phyloP scores from a whole-genome alignment of 2,113 vertebrate genomes.

The Petrocephalus microphthalmus region DNA sequence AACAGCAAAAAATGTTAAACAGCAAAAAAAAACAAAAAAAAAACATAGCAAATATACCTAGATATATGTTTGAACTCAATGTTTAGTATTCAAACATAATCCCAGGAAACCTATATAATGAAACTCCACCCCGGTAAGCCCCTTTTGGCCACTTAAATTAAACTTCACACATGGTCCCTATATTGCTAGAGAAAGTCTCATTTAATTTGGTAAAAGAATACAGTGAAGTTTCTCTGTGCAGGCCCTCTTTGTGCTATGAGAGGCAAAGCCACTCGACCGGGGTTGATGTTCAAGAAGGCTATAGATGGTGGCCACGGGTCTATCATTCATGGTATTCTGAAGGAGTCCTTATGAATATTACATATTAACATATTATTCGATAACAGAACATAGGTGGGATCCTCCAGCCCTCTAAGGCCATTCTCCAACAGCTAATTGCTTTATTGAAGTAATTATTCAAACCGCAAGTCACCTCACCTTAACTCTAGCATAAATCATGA shows the following conservation, averaged over 20 bases:
- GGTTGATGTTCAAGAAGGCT: background rate
- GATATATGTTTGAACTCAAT: background rate
- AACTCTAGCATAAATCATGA: background rate
- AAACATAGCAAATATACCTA: background rate
- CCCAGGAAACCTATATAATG: background rate
- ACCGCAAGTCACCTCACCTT: background rate
- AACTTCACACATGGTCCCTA: background rate
- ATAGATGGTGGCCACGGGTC: background rate
- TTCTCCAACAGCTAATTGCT: conserved; percentile 1
- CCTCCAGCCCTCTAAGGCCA: background rate
- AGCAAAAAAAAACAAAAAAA: no score
- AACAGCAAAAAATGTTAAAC: background rate
- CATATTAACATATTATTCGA: background rate
- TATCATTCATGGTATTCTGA: background rate
- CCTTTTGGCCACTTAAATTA: background rate
- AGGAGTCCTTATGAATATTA: background rate
- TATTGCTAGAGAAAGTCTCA: background rate
- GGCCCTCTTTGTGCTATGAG: background rate
- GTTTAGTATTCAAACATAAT: background rate
- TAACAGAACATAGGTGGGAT: background rate
- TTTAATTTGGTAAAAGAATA: background rate
- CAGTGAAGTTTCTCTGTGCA: background rate
- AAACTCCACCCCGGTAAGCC: background rate
- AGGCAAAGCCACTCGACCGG: background rate
- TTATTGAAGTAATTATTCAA: conserved; percentile 6